These are phyloP conservation scores for Chionis minor DNA, from an alignment of 2,113 vertebrate species.

Conservation along the genomic window DNA sequence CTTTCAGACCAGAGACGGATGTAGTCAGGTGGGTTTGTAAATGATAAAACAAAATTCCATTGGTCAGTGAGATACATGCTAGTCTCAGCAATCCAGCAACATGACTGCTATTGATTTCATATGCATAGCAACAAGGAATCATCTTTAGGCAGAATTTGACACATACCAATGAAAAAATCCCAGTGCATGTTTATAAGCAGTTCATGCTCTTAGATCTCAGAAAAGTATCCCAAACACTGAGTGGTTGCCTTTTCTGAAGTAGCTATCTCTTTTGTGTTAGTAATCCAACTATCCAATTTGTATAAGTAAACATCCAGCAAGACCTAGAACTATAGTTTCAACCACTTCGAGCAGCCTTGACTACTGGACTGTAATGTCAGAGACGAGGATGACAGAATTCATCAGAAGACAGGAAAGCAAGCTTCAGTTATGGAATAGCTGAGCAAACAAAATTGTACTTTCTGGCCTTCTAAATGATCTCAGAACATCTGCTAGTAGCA, in stretches of 20 bases:
- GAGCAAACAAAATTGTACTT: background rate
- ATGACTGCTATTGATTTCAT: accelerated
- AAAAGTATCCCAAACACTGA: background rate
- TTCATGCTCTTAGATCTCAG: background rate
- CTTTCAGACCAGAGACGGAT: background rate
- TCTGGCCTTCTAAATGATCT: background rate
- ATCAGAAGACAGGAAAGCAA: background rate
- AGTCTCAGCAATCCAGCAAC: background rate
- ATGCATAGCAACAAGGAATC: background rate
- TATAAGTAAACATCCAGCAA: background rate
- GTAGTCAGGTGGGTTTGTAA: background rate
- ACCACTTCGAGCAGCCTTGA: background rate
- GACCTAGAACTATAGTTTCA: background rate
- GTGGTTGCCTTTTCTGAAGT: background rate
- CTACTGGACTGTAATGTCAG: background rate
- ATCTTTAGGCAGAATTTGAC: background rate
- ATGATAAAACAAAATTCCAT: background rate
- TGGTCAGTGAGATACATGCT: background rate
- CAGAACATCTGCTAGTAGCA: background rate
- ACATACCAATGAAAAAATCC: background rate
- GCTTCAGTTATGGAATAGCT: background rate
- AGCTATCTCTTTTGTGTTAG: background rate
- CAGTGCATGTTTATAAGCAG: background rate
- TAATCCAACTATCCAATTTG: background rate
- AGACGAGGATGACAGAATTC: background rate